Evolutionary conservation across 2,888 invertebrate genomes (phyloP), one percentile per base, ranked within the genome.

Genomic region (Eremobia ochroleuca): DNA sequence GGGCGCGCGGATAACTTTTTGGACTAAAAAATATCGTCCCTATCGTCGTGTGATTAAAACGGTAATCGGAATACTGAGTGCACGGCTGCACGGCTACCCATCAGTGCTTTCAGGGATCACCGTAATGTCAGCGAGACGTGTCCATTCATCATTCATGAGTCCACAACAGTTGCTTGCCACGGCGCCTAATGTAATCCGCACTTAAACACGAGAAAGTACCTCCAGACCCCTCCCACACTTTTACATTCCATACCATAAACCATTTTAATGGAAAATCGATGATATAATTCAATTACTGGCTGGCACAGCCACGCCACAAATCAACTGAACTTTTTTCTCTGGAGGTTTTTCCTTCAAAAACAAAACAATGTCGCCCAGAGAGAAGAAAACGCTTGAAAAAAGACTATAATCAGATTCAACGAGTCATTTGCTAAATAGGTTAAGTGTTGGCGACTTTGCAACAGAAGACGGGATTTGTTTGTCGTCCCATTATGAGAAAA

Each of bases 231-330:
- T 91, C 95, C 95, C 92, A 93, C 92, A 93, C 94, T 95, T 94
- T 93, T 92, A 94, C 95, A 95, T 95, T 96, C 94, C 95, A 95
- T 94, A 94, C 96, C 96, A 96, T 96, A 96, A 96, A 96, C 91
- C 96, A 96, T 96, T 96, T 96, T 96, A 96, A 97, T 96, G 96
- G 96, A 94, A 96, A 97, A 97, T 97, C 96, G 95, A 97, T 96
- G 95, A 94, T 94, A 96, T 96, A 96, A 96, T 96, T 96, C 95
- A 96, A 96, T 96, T 96, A 96, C 94, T 90, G 91, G 92, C 92
- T 93, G 83, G 94, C 93, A 92, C 91, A 92, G 93, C 92, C 93
- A 92, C 91, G 93, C 94, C 92, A 94, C 94, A 94, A 95, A 94
- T 94, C 94, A 91, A 88, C 87, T 85, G 89, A 88, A 89, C 91